Conservation (phyloP, 2,888 invertebrate genomes). For the Cordilura impudica region DNA sequence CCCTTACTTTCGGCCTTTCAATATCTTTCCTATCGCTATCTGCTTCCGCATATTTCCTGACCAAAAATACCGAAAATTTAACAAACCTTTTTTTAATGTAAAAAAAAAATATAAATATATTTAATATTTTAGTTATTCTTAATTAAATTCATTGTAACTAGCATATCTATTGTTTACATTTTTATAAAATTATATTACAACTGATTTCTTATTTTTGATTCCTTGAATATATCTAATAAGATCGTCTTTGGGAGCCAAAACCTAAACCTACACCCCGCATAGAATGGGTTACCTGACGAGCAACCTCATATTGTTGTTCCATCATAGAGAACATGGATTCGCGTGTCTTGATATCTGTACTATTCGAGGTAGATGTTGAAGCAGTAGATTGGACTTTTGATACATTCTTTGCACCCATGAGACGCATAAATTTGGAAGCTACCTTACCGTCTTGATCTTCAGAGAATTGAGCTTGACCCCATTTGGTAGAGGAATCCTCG, state of each 20-base stretch:
- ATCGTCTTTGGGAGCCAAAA: conserved; percentile 81
- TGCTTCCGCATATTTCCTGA: no score
- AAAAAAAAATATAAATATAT: no score
- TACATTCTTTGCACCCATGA: conserved; percentile 89
- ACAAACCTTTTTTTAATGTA: no score
- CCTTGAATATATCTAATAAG: conserved; percentile 48
- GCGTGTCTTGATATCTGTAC: conserved; percentile 72
- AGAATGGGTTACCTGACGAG: conserved; percentile 95
- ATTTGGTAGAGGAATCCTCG: conserved; percentile 79
- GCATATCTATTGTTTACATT: neutral
- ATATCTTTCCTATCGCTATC: no score
- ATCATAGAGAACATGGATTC: conserved; percentile 94
- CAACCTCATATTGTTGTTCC: conserved; percentile 97
- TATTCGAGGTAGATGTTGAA: neutral
- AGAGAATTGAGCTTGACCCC: conserved; percentile 91
- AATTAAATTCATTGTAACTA: neutral
- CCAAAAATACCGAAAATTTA: no score
- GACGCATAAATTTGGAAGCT: conserved; percentile 94
- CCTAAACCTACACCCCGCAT: conserved; percentile 93
- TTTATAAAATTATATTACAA: neutral
- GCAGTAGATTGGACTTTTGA: neutral
- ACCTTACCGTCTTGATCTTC: conserved; percentile 95
- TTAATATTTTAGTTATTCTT: neutral
- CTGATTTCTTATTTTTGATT: neutral
- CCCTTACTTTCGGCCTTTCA: no score